Evolutionary conservation across 2,797 vertebrate genomes (phyloP).

Genomic region (Ciconia nigra): DNA sequence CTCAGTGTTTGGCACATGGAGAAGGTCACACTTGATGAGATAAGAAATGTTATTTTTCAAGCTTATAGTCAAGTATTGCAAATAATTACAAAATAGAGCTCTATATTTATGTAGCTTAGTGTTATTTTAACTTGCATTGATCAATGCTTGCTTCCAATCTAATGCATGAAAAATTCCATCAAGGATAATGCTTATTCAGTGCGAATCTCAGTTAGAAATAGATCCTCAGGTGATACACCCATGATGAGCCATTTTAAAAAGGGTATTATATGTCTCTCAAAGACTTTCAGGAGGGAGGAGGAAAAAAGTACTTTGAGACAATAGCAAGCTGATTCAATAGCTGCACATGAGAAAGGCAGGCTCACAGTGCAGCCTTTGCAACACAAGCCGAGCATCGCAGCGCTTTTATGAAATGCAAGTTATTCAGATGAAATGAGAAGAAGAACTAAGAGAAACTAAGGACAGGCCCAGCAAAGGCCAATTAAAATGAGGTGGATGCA

Average conservation of each 20-base stretch:
- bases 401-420: background rate
- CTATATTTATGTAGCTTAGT: background rate
- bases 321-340: background rate
- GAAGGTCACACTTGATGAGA: background rate
- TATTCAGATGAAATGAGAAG: background rate
- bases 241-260: background rate
- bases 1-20: background rate
- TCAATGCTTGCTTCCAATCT: background rate
- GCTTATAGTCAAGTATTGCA: background rate
- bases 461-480: background rate
- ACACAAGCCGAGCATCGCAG: background rate
- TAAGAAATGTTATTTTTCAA: background rate
- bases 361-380: background rate
- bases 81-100: conserved; percentile 11
- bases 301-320: background rate
- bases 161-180: background rate
- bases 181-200: background rate
- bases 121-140: background rate
- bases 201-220: background rate
- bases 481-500: background rate
- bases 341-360: background rate
- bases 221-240: conserved; percentile 4
- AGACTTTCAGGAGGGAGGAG: background rate
- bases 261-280: background rate
- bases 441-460: background rate